Conservation (phyloP, 2,797 vertebrate genomes). For the Poecile montanus region DNA sequence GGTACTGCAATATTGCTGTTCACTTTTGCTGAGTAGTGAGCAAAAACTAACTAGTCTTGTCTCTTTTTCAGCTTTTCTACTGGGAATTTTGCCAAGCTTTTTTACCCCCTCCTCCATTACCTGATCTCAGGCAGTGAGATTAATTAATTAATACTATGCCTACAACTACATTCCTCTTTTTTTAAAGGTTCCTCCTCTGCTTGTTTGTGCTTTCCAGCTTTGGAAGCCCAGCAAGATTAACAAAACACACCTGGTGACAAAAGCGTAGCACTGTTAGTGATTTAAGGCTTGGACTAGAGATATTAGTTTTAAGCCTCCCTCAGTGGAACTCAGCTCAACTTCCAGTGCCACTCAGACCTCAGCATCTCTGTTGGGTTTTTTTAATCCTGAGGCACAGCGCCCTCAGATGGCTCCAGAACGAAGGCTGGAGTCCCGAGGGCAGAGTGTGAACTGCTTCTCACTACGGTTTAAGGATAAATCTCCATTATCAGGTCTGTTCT, state of each 20-base stretch:
- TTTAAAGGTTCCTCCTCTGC: neutral
- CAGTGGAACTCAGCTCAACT: neutral
- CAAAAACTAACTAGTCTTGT: slow-evolving; percentile 5
- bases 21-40: neutral
- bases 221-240: slow-evolving; percentile 1
- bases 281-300: slow-evolving; percentile 4
- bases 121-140: slow-evolving; percentile 15
- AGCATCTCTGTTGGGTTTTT: neutral
- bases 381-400: slow-evolving; percentile 73
- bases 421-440: neutral
- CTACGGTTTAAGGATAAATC: neutral
- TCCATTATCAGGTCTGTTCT: neutral
- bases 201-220: neutral
- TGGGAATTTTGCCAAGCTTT: slow-evolving; percentile 34
- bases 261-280: neutral
- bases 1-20: neutral
- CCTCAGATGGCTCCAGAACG: slow-evolving; percentile 60
- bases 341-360: slow-evolving; percentile 1
- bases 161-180: neutral
- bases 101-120: neutral
- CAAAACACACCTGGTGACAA: slow-evolving; percentile 8
- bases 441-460: neutral
- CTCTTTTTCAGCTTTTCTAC: slow-evolving; percentile 21
- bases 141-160: neutral
- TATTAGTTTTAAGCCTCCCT: neutral